Base-by-base conservation (phyloP, 2,888 invertebrate genomes). In the Ceraclea dissimilis region DNA sequence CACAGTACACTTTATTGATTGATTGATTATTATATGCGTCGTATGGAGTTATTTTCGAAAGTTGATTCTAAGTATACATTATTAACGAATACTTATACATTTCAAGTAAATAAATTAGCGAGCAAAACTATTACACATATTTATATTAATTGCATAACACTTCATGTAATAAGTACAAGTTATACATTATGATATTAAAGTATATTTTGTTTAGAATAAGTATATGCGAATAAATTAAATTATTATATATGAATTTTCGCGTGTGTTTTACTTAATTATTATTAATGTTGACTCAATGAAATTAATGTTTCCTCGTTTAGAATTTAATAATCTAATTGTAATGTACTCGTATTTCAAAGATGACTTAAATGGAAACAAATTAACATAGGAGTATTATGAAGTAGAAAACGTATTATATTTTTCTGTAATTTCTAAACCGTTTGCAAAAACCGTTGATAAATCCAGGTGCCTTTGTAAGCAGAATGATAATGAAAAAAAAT, bases 41-140 rank as follows among this genome's bases (percentile, higher is more conserved):
- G 39, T 39, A 16, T 39, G 39, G n/a, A 39, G 39, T 39, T 39
- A 39, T 39, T 39, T 39, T 39, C 39, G 39, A 39, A 39, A 39
- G 39, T 39, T 39, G 39, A 39, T 39, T 39, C 39, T 39, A 39
- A 26, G 39, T 39, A 39, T 13, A 16, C 13, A 16, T 16, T 16
- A 39, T 39, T 39, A 39, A 39, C 39, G 13, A 39, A 39, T 13
- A 16, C 39, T 39, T n/a, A 16, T 16, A 13, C 39, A n/a, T n/a
- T 39, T 39, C 39, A 39, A 39, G 39, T 16, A 39, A 39, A 13
- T 16, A 39, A 39, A 13, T 16, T 39, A 13, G 26, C 13, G 5
- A 39, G 39, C 13, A n/a, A 39, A 39, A 39, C 13, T 39, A 39
- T 13, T 39, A 39, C 39, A 39, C 39, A 39, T 13, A n/a, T n/a